A percentile compares a stretch with the other conserved stretches of the same genome.
Conservation (phyloP, 2,888 invertebrate species). For the Chaetogeoica ovagalla region DNA sequence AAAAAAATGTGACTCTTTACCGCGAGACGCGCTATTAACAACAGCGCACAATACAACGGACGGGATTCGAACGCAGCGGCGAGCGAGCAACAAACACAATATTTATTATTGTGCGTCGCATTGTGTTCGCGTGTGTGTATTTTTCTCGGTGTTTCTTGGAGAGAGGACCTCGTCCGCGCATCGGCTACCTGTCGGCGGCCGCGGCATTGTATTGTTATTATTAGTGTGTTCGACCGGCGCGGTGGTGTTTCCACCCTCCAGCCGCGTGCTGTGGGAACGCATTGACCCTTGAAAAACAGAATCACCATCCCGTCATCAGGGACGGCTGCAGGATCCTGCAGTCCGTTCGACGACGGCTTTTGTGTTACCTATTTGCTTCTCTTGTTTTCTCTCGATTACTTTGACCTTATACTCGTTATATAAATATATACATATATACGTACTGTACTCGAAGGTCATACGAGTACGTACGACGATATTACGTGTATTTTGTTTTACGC, state of each 20-base stretch:
- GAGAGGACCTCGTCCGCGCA: neutral
- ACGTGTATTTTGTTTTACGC: no score
- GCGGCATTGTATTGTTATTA: constrained; percentile 4
- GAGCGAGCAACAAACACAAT: no score
- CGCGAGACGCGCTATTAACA: neutral
- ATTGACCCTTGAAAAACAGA: constrained; percentile 21
- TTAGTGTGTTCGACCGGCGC: no score
- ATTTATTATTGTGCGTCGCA: neutral
- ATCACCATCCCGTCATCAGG: neutral
- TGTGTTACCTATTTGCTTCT: constrained; percentile 41
- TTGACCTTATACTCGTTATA: no score
- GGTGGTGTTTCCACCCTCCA: no score
- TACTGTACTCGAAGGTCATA: no score
- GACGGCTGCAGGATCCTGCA: neutral
- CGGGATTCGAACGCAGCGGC: neutral
- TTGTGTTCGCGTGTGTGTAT: constrained; percentile 22
- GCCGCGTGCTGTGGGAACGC: constrained; percentile 30
- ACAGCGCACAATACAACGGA: neutral
- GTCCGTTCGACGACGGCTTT: constrained; percentile 20
- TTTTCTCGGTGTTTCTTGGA: constrained; percentile 15
- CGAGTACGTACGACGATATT: no score
- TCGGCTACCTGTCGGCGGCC: constrained; percentile 29
- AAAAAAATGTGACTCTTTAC: neutral
- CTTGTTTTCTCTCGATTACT: constrained; percentile 5
- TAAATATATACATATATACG: no score